Percentiles rank a stretch among this genome's conserved stretches.
Conservation (phyloP, 1,140 invertebrate genomes). For the Solen grandis region DNA sequence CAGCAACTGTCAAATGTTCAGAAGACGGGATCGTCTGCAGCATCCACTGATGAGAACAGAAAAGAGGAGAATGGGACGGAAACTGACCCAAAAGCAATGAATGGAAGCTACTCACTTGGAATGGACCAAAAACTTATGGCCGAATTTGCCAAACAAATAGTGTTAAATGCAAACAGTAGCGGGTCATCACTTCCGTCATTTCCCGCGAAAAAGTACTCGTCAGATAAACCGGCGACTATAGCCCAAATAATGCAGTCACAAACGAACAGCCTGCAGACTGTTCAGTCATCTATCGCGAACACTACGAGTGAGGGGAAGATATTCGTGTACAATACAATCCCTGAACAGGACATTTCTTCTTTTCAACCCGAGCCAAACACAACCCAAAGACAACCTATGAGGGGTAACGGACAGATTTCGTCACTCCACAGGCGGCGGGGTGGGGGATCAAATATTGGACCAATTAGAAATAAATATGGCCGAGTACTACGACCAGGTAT, state of each 20-base stretch:
- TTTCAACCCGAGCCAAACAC: not conserved
- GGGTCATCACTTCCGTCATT: no score
- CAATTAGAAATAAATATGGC: slow-evolving; percentile 50
- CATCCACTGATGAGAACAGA: not conserved
- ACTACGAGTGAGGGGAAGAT: slow-evolving; percentile 50
- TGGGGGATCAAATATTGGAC: slow-evolving; percentile 8
- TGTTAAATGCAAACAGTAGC: slow-evolving; percentile 30
- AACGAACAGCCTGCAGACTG: not conserved
- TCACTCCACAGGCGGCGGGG: not conserved
- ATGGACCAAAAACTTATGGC: slow-evolving; percentile 50
- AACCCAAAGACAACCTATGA: not conserved
- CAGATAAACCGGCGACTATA: slow-evolving; percentile 30
- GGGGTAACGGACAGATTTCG: not conserved
- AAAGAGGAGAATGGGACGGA: not conserved
- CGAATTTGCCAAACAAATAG: slow-evolving; percentile 45
- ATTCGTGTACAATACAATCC: slow-evolving; percentile 46
- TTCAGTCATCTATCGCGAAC: not conserved
- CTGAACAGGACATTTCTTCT: slow-evolving; percentile 5
- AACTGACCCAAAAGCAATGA: not conserved
- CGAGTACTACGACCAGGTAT: slow-evolving; percentile 51
- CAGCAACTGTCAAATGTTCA: slow-evolving; percentile 7
- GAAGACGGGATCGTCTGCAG: not conserved
- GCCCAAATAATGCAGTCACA: slow-evolving; percentile 45
- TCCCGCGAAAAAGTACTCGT: not conserved
- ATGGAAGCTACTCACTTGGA: not conserved